These are phyloP conservation scores for Campaea margaritaria DNA, from an alignment of 2,888 invertebrate genomes.

Conservation along the genomic window DNA sequence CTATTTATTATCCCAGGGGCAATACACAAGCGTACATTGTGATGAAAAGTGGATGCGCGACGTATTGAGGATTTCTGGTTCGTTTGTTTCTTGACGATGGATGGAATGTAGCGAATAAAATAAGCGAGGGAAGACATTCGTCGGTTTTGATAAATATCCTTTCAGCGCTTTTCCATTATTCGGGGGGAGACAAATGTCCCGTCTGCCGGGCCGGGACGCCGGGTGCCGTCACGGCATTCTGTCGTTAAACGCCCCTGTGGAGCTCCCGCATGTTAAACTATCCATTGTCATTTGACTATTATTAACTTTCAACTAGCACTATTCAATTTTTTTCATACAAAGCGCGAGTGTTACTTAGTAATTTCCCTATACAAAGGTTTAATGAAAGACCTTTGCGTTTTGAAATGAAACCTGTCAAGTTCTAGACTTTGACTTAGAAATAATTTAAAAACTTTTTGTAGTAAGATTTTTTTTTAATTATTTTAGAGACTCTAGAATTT, in stretches of 20 bases:
- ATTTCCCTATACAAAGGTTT: no score
- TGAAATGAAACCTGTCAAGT: no score
- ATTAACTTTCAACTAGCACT: neutral
- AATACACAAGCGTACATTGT: conserved; percentile 44
- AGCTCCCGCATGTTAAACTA: conserved; percentile 5
- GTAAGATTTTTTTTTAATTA: no score
- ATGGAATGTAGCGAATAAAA: conserved; percentile 63
- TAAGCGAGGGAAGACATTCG: conserved; percentile 55
- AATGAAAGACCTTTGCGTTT: no score
- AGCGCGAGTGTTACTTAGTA: no score
- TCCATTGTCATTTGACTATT: conserved; percentile 5
- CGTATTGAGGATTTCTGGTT: conserved; percentile 19
- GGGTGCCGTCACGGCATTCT: conserved; percentile 63
- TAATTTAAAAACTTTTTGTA: no score
- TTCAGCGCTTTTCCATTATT: conserved; percentile 75
- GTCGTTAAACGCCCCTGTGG: conserved; percentile 45
- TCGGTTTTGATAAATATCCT: conserved; percentile 73
- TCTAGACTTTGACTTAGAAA: no score
- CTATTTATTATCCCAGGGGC: conserved; percentile 53
- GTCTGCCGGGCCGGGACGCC: conserved; percentile 57
- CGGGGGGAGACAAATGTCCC: conserved; percentile 72
- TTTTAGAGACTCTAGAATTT: no score
- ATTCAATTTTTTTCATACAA: no score
- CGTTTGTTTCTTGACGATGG: conserved; percentile 29
- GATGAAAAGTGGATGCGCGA: conserved; percentile 18